Evolutionary conservation across 53 echinoderm and acorn worm genomes (phyloP).

Genomic region (Paracentrotus lividus): DNA sequence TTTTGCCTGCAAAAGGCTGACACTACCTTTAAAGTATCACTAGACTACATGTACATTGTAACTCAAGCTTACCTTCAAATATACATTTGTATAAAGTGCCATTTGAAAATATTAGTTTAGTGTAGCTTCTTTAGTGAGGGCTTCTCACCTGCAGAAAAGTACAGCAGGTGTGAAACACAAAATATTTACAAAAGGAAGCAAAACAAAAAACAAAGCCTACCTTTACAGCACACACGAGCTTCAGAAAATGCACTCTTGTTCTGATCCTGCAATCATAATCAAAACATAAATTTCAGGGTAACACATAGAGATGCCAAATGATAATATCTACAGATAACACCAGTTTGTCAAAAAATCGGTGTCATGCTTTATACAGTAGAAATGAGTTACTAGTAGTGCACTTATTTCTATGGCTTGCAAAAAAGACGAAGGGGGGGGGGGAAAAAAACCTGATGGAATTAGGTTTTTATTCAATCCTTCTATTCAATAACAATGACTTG

Average conservation of each 20-base stretch:
- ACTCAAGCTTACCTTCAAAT: too few species aligned
- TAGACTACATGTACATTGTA: too few species aligned
- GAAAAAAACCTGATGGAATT: neutral
- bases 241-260: neutral
- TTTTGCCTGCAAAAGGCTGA: too few species aligned
- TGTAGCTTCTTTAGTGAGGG: too few species aligned
- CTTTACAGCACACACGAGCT: neutral
- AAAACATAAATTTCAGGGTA: neutral
- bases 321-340: conserved; percentile 16
- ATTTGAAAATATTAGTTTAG: too few species aligned
- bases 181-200: neutral
- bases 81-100: too few species aligned
- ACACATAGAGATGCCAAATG: neutral
- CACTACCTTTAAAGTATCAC: too few species aligned
- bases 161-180: neutral
- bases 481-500: conserved; percentile 4
- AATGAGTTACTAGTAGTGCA: neutral
- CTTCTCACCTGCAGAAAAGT: too few species aligned
- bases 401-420: neutral
- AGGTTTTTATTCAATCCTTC: neutral
- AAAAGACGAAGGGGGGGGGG: too few species aligned
- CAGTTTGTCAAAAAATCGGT: neutral
- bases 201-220: neutral
- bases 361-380: neutral
- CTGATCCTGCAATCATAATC: neutral